Conservation (phyloP, 2,888 invertebrate genomes). For the Tetranychus truncatus region DNA sequence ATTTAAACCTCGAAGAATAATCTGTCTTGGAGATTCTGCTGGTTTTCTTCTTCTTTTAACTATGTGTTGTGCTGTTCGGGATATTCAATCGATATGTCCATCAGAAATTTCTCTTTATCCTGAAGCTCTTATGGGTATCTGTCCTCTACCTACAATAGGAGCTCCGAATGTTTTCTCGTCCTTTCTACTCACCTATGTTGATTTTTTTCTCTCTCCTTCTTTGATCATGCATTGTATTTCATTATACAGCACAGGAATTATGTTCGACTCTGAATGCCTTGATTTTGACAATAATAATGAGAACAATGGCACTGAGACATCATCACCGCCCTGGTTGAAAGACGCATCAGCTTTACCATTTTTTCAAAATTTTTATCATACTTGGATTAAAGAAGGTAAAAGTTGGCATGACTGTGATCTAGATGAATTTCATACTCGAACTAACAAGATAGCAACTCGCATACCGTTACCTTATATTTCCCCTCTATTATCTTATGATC, state of each 20-base stretch:
- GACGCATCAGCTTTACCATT: not conserved
- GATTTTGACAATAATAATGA: not conserved
- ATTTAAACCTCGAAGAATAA: slow-evolving; percentile 28
- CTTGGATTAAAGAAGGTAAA: not conserved
- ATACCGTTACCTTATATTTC: not conserved
- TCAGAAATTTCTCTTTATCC: not conserved
- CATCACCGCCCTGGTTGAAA: not conserved
- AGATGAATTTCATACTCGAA: not conserved
- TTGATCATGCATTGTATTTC: not conserved
- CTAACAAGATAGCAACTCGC: not conserved
- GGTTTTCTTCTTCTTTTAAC: slow-evolving; percentile 79
- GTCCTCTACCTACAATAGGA: not conserved
- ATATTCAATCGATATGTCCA: slow-evolving; percentile 29
- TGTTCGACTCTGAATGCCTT: not conserved
- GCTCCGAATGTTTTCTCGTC: not conserved
- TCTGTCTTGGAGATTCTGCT: slow-evolving; percentile 69
- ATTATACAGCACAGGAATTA: not conserved
- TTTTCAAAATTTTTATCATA: not conserved
- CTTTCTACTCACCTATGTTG: not conserved
- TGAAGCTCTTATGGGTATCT: not conserved
- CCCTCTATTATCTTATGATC: not conserved
- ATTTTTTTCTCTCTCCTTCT: not conserved
- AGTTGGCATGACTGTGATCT: slow-evolving; percentile 4
- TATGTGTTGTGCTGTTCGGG: slow-evolving; percentile 54
- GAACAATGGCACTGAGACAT: not conserved